phyloP scores from a whole-genome alignment of 2,888 invertebrate genomes.

The Lochmaea capreae region DNA sequence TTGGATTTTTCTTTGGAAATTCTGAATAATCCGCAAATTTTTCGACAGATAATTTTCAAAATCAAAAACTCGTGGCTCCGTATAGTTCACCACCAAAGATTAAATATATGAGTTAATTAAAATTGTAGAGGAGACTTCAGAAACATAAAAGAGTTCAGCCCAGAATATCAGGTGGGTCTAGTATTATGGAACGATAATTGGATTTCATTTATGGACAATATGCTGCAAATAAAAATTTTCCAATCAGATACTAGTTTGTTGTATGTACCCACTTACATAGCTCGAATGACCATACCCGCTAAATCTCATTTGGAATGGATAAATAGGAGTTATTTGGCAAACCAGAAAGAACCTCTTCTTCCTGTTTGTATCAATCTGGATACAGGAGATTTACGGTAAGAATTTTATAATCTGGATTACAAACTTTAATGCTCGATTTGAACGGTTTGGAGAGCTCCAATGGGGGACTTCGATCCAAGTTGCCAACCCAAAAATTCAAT shows the following conservation, averaged over 20 bases:
- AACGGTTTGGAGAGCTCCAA: too few species aligned
- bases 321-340: constrained; percentile 23
- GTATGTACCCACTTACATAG: constrained; percentile 74
- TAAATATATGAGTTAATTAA: not conserved
- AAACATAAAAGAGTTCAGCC: constrained; percentile 50
- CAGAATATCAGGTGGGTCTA: constrained; percentile 42
- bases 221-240: constrained; percentile 82
- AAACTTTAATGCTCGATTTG: too few species aligned
- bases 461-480: too few species aligned
- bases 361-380: constrained; percentile 65
- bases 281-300: constrained; percentile 67
- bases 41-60: too few species aligned
- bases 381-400: constrained; percentile 51
- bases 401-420: too few species aligned
- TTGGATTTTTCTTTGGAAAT: too few species aligned
- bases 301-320: constrained; percentile 52
- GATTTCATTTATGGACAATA: constrained; percentile 89
- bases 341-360: constrained; percentile 46
- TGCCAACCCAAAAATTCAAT: too few species aligned
- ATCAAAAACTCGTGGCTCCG: too few species aligned
- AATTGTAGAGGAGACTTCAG: constrained; percentile 51
- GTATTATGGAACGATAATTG: constrained; percentile 71
- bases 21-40: too few species aligned
- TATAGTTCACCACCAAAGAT: too few species aligned
- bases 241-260: constrained; percentile 75